phyloP scores from a whole-genome alignment of 2,797 vertebrate species.

The Margarornis squamiger region DNA sequence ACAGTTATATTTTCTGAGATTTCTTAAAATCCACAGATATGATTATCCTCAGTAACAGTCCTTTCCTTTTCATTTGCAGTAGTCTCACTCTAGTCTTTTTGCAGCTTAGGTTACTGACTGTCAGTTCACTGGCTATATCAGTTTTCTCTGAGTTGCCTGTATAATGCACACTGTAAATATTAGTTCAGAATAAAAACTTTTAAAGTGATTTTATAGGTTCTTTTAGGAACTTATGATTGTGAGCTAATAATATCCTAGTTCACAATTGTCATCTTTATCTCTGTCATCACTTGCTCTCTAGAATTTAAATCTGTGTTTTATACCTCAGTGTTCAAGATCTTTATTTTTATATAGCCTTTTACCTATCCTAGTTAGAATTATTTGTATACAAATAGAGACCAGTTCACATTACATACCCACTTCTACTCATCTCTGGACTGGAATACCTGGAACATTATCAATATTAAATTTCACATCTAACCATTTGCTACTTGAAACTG shows the following conservation, averaged over 20 bases:
- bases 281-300: background rate
- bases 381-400: background rate
- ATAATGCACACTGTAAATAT: background rate
- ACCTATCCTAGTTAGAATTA: background rate
- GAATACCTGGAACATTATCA: background rate
- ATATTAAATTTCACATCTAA: background rate
- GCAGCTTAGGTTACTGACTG: background rate
- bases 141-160: background rate
- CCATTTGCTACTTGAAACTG: background rate
- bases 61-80: background rate
- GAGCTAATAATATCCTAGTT: background rate
- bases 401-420: background rate
- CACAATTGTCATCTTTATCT: background rate
- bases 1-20: background rate
- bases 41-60: background rate
- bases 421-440: background rate
- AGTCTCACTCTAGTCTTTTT: background rate
- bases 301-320: background rate
- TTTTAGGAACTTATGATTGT: background rate
- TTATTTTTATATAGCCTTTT: background rate
- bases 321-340: background rate
- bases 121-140: background rate
- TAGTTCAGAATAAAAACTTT: background rate
- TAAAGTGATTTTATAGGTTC: background rate
- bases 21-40: background rate